These are phyloP conservation scores for Branchipolynoe longqiensis DNA, from an alignment of 2,888 invertebrate species.

Conservation along the genomic window DNA sequence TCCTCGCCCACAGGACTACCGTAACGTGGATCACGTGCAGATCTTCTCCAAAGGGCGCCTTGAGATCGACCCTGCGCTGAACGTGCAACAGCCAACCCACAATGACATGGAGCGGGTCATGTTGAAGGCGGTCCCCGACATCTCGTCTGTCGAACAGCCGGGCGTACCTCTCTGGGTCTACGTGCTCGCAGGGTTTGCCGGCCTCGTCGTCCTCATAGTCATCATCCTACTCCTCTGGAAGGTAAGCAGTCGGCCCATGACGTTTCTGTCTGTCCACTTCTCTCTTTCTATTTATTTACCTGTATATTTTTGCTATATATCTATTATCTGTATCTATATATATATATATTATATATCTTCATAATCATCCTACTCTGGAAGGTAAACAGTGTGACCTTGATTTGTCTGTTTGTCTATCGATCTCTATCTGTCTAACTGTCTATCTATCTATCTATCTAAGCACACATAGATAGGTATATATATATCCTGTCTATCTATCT, in stretches of 20 bases:
- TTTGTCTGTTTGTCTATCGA: too few relatives aligned
- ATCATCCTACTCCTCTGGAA: conserved; percentile 92
- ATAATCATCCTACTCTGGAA: too few relatives aligned
- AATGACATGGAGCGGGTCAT: conserved; percentile 68
- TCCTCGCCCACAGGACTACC: conserved; percentile 88
- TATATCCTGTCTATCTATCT: too few relatives aligned
- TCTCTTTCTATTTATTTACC: too few relatives aligned
- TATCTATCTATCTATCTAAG: too few relatives aligned
- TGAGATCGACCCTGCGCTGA: conserved; percentile 78
- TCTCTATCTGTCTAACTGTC: too few relatives aligned
- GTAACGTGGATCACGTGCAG: conserved; percentile 90
- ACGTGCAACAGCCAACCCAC: conserved; percentile 75
- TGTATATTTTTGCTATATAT: too few relatives aligned
- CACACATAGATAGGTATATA: too few relatives aligned
- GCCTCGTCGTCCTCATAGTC: conserved; percentile 90
- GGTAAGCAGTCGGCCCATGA: conserved; percentile 84
- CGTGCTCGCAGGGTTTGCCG: conserved; percentile 89
- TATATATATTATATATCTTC: too few relatives aligned
- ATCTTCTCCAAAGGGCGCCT: conserved; percentile 91
- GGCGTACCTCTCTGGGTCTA: conserved; percentile 93
- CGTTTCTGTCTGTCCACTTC: too few relatives aligned
- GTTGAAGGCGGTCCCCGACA: conserved; percentile 88
- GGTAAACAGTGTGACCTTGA: too few relatives aligned
- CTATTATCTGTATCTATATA: too few relatives aligned
- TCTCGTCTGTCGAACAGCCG: conserved; percentile 88